phyloP scores from a whole-genome alignment of 2,113 vertebrate genomes.

The Paradisaea rubra region DNA sequence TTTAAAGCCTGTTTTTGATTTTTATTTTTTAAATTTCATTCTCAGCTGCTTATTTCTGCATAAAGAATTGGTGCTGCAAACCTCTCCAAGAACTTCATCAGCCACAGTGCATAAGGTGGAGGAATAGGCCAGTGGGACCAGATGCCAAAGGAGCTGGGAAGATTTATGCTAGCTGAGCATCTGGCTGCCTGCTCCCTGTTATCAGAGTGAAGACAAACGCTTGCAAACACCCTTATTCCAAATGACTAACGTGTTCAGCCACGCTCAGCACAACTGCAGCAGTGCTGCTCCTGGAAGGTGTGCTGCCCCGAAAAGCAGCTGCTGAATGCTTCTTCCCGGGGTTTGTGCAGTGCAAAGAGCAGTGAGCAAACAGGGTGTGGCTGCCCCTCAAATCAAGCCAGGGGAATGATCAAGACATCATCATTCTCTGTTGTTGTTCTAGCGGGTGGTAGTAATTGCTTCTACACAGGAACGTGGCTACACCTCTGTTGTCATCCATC shows the following conservation, averaged over 20 bases:
- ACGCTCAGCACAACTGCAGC: neutral
- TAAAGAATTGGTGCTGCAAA: neutral
- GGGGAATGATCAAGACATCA: conserved; percentile 3
- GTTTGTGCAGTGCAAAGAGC: neutral
- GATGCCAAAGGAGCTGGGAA: neutral
- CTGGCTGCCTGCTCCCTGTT: neutral
- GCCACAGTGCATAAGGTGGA: neutral
- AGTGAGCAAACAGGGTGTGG: neutral
- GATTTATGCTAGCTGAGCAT: neutral
- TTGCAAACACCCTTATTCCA: neutral
- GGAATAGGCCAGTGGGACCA: neutral
- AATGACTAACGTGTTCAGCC: neutral
- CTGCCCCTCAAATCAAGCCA: neutral
- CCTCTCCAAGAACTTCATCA: neutral
- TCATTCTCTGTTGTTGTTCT: neutral
- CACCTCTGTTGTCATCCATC: neutral
- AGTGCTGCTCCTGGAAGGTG: neutral
- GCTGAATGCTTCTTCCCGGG: neutral
- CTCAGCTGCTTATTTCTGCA: neutral
- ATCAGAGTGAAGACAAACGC: neutral
- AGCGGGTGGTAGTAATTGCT: neutral
- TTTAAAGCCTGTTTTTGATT: neutral
- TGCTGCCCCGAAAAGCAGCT: neutral
- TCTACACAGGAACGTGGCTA: neutral
- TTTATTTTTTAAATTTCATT: neutral